phyloP scores from a whole-genome alignment of 2,113 vertebrate species.

The Sula dactylatra region DNA sequence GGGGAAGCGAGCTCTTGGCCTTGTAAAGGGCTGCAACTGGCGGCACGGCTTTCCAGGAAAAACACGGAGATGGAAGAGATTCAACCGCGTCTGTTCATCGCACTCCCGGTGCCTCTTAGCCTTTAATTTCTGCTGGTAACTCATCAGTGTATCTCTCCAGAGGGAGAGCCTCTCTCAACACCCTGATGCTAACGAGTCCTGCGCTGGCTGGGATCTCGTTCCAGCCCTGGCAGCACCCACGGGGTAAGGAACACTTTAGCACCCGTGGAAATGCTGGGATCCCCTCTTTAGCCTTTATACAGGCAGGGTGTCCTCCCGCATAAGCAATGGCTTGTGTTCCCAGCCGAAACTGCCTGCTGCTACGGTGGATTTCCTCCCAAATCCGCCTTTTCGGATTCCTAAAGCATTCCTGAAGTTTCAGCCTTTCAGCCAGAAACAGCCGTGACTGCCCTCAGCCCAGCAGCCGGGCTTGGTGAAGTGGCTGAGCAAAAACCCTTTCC shows the following conservation, averaged over 20 bases:
- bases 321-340: neutral
- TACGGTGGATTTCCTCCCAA: slow-evolving; percentile 19
- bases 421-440: neutral
- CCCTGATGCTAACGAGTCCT: neutral
- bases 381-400: neutral
- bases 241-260: neutral
- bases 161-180: neutral
- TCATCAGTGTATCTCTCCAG: rapidly evolving
- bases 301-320: neutral
- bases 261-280: neutral
- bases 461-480: neutral
- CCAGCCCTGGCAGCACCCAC: neutral
- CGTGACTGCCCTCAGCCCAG: neutral
- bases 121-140: neutral
- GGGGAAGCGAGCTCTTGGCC: neutral
- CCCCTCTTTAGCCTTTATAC: neutral
- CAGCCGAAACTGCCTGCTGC: neutral
- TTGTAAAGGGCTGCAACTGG: neutral
- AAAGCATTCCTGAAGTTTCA: neutral
- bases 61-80: neutral
- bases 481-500: neutral
- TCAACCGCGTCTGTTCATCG: neutral
- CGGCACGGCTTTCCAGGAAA: neutral
- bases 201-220: neutral
- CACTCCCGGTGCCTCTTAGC: neutral